Evolutionary conservation across 1,140 invertebrate species (phyloP), one percentile per base, ranked within the genome.

Genomic region (Bactericera cockerelli): DNA sequence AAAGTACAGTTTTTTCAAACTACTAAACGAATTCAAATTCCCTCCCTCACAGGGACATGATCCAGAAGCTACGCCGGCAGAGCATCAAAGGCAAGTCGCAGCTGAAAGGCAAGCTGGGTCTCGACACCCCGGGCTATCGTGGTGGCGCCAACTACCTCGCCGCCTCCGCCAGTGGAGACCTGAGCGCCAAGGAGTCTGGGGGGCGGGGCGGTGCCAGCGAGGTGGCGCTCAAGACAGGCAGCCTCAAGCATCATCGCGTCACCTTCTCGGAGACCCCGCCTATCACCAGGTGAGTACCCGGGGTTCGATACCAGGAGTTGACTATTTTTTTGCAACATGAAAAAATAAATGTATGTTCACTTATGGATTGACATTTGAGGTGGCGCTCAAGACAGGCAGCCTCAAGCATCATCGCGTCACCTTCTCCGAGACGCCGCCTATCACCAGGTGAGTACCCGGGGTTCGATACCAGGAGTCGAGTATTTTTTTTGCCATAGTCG

Each of bases 41-140:
- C n/a, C n/a, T n/a, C n/a, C n/a, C n/a, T n/a, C n/a, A 59, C 75
- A 79, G 88, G 62, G 90, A 93, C 69, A 87, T 93, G 79, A 87
- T 93, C 61, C 87, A 92, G 68, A 89, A 87, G 70, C 71, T 93
- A 19, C 77, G 87, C 49, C 76, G 89, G 60, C 88, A 93, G 70
- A 90, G 88, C 65, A 82, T 90, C 24, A 86, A 87, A 72, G 84
- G 88, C 82, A 19, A 83, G 84, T 38, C 66, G 65, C 56, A 61
- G 26, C 81, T 84, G 57, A 88, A 87, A 72, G 86, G 86, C 64
- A 89, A 90, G 72, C 77, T 90, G 36, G 63, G 87, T 13, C 76
- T 90, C 26, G 85, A 84, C 61, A 78, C 76, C 33, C 65, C 70
- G 1, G 28, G 28, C 4, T 76, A 76, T 66, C 74, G 82, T 63